Evolutionary conservation across 1,140 invertebrate genomes (phyloP).

Genomic region (Zaprionus gabonicus): DNA sequence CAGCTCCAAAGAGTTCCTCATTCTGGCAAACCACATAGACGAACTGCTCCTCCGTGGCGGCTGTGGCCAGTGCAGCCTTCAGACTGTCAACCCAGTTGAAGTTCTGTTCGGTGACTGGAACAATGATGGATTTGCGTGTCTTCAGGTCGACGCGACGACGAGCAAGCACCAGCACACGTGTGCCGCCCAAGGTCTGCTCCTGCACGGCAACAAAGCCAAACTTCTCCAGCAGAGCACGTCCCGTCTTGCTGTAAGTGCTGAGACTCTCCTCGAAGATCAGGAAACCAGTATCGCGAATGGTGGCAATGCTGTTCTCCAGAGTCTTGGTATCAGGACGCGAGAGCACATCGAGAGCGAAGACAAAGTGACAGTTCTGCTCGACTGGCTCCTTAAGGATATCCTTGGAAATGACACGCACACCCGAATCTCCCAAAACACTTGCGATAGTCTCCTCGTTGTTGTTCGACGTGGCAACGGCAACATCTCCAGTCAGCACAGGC

Average conservation of each 20-base stretch:
- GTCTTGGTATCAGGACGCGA: conserved; percentile 84
- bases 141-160: conserved; percentile 85
- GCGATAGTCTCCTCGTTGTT: conserved; percentile 85
- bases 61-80: conserved; percentile 88
- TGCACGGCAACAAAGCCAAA: conserved; percentile 85
- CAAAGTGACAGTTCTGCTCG: conserved; percentile 88
- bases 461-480: conserved; percentile 85
- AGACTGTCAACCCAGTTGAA: conserved; percentile 93
- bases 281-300: conserved; percentile 90
- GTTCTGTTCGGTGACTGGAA: conserved; percentile 88
- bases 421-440: conserved; percentile 75
- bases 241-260: conserved; percentile 85
- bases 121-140: conserved; percentile 56
- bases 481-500: conserved; percentile 88
- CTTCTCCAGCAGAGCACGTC: conserved; percentile 81
- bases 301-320: conserved; percentile 86
- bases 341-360: conserved; percentile 88
- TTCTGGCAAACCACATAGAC: conserved; percentile 90
- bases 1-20: conserved; percentile 89
- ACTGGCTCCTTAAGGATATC: conserved; percentile 86
- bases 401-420: conserved; percentile 86
- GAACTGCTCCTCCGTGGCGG: conserved; percentile 86
- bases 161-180: conserved; percentile 87
- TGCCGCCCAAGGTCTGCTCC: conserved; percentile 86
- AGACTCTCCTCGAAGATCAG: conserved; percentile 90